Base-by-base conservation (phyloP, 2,797 vertebrate genomes). In the Fringilla coelebs region DNA sequence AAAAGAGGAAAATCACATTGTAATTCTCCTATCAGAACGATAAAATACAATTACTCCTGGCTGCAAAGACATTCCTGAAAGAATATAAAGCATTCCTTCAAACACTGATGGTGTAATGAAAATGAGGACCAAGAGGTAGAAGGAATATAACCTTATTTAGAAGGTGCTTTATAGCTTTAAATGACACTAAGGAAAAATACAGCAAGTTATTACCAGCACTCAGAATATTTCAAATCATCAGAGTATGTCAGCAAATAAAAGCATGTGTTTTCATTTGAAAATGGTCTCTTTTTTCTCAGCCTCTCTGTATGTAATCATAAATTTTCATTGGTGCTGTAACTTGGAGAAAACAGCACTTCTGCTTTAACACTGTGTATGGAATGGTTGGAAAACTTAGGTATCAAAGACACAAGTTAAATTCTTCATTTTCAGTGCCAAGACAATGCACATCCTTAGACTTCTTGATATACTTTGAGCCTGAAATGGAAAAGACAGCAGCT, bases 401-500 rank as follows among this genome's bases (percentile, higher is more conserved):
- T 62, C 73, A 71, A 85, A 52, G 52, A 76, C 22, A 49, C 2
- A n/a, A 91, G 71, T 66, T 84, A 66, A 87, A 83, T 71, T 88
- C 41, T 85, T 28, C 46, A 32, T 65, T 83, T 93, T 66, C 58
- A 67, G 19, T 57, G 67, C n/a, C 34, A 67, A 82, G 26, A 93
- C 86, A 94, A 76, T 82, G 52, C 43, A 63, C 25, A 32, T 91
- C 80, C 70, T 80, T 85, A 61, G 45, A n/a, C 45, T 81, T 86
- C 43, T 57, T 85, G 57, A 65, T 61, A 60, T 51, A 58, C 65
- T 77, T 61, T 51, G 26, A 67, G 54, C 36, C 67, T 83, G 68
- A 77, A 89, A 90, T 81, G 84, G 87, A 91, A 85, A 94, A 95
- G 46, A 49, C 58, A 90, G 81, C 92, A 95, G 93, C 91, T 94